These are phyloP conservation scores for Vicugna pacos DNA, from an alignment of 2,113 vertebrate species.

Conservation along the genomic window DNA sequence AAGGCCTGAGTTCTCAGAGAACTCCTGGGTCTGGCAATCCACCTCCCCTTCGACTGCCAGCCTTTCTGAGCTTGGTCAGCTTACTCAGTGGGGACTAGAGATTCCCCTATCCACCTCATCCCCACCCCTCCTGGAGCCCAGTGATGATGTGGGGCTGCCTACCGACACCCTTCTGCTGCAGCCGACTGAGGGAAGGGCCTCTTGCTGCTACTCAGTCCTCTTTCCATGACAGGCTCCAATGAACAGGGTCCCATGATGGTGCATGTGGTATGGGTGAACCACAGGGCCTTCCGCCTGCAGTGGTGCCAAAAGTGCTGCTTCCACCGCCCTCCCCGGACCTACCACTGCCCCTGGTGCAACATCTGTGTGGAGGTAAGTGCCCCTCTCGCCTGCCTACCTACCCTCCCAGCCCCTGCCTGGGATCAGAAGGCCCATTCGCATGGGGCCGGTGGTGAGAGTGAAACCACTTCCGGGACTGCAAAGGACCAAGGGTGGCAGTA, in stretches of 20 bases:
- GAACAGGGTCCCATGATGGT: constrained; percentile 49
- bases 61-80: not conserved
- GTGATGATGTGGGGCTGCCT: not conserved
- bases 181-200: not conserved
- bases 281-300: constrained; percentile 35
- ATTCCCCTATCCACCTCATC: not conserved
- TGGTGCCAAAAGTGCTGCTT: constrained; percentile 61
- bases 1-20: not conserved
- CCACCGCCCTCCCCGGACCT: constrained; percentile 55
- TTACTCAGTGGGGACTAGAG: not conserved
- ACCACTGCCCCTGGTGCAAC: constrained; percentile 60
- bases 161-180: too few species aligned
- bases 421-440: not conserved
- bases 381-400: rapidly evolving
- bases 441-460: rapidly evolving
- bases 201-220: not conserved
- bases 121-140: not conserved
- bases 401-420: not conserved
- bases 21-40: not conserved
- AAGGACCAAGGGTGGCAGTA: not conserved
- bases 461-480: not conserved
- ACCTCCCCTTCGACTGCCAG: not conserved
- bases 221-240: constrained; percentile 56
- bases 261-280: constrained; percentile 47
- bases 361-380: constrained; percentile 76